Base-by-base conservation (phyloP, 2,797 vertebrate species). In the Pachyuromys duprasi region DNA sequence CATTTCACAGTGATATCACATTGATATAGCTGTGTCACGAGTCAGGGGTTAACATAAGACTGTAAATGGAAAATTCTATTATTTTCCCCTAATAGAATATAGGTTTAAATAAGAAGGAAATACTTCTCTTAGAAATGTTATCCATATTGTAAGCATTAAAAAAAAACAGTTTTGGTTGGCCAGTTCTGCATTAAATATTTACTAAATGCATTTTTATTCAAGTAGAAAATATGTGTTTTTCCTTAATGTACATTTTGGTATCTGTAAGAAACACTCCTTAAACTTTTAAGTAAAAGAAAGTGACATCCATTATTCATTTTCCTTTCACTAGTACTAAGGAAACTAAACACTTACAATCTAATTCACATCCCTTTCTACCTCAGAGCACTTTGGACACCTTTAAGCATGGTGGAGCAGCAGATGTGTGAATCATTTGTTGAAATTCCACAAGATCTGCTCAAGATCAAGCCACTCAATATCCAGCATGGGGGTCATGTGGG, bases 161-260 rank as follows among this genome's bases (percentile, higher is more conserved):
- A 49, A 49, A 49, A n/a, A n/a, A n/a, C n/a, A n/a, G n/a, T 49
- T 49, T 49, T 49, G 49, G 36, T 49, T 57, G 49, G 76, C 33
- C n/a, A 89, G 79, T 69, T 63, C 31, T 83, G 57, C 15, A 75
- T 95, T 93, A 82, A 94, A 26, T 72, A 65, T 80, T 60, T 69
- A 33, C 60, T 92, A 95, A 70, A 80, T 60, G 70, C 74, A 31
- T 49, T 94, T 93, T 94, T 89, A 93, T 67, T 95, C 42, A 84
- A 72, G 36, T 72, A 86, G 72, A 81, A 93, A 91, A 79, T 49
- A 22, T 87, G 24, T 9, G 26, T 9, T 69, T 81, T 86, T n/a
- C 5, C n/a, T 90, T 63, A 24, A 86, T 7, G 74, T 83, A 69
- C 8, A 96, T 28, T 90, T 92, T 12, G 36, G 55, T 57, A 86